These are phyloP conservation scores for Perognathus longimembris DNA, from an alignment of 2,113 vertebrate species.

Conservation along the genomic window DNA sequence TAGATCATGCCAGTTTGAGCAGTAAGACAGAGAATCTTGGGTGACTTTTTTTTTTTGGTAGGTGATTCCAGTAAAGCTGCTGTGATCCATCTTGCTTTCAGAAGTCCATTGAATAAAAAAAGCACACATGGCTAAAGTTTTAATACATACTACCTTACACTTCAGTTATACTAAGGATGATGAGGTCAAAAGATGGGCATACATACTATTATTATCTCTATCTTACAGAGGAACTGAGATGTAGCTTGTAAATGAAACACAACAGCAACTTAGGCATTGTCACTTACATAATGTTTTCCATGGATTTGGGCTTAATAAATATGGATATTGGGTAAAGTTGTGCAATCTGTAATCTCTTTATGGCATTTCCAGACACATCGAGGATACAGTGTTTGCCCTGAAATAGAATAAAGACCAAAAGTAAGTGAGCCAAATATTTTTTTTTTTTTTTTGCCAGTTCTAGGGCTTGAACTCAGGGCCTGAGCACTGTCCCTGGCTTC, in stretches of 20 bases:
- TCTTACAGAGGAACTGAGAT: conserved; percentile 47
- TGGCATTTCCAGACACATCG: conserved; percentile 98
- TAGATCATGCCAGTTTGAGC: no score
- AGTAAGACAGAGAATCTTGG: no score
- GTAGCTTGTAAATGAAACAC: not conserved
- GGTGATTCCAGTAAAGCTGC: no score
- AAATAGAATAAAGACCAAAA: conserved; percentile 68
- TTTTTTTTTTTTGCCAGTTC: no score
- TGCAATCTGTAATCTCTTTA: conserved; percentile 97
- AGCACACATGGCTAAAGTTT: not conserved
- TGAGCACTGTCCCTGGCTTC: no score
- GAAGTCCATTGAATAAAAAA: no score
- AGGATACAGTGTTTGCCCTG: conserved; percentile 99
- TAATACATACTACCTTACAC: not conserved
- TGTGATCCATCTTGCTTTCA: no score
- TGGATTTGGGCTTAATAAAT: conserved; percentile 98
- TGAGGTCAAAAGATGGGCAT: not conserved
- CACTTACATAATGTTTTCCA: conserved; percentile 99
- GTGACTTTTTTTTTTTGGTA: no score
- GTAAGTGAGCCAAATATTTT: conserved; percentile 13
- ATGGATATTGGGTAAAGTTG: conserved; percentile 96
- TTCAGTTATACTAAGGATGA: not conserved
- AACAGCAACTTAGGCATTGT: conserved; percentile 32
- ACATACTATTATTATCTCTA: not conserved
- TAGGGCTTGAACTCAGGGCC: no score